Evolutionary conservation across 2,113 vertebrate species (phyloP), one percentile per base, ranked within the genome.

Genomic region (Hucho hucho): DNA sequence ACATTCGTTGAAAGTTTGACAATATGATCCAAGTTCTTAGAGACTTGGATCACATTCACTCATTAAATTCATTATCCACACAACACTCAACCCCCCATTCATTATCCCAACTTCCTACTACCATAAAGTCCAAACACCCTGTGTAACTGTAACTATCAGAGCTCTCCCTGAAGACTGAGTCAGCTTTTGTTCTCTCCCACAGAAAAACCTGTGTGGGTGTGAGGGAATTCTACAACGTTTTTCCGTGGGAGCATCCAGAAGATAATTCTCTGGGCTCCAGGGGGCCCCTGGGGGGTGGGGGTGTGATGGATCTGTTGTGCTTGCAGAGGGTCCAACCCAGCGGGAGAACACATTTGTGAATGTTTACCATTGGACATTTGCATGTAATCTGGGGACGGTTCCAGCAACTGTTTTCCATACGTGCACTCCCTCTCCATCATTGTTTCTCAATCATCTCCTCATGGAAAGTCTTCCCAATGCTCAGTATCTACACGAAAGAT

Each of bases 311-410:
- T 82, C 72, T 79, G 18, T 61, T 66, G 28, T 22, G 65, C 29
- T 28, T 20, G 18, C 29, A 24, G 24, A 28, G 3, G 5, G 14
- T 28, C 28, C 65, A 37, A 24, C 4, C 18, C 65, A 69, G 12
- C 69, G 32, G 53, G 56, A 81, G 75, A 81, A 53, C 72, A 75
- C 46, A 63, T 73, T 77, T 79, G 73, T 29, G 67, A 73, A 78
- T 75, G 81, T 83, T 77, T 75, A 76, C 46, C 28, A 16, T 25
- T 37, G 43, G 73, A 43, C 58, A 76, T 84, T 82, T 80, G 75
- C 66, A 66, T 80, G 80, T 82, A 82, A 84, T 86, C 73, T 82
- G 78, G 82, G 84, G 74, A 70, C 9, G 18, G 9, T 25, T 86
- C 80, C 82, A 84, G 68, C 63, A 64, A 11, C 73, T 76, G 59